Evolutionary conservation across 2,113 vertebrate genomes (phyloP).

Genomic region (Laterallus jamaicensis): DNA sequence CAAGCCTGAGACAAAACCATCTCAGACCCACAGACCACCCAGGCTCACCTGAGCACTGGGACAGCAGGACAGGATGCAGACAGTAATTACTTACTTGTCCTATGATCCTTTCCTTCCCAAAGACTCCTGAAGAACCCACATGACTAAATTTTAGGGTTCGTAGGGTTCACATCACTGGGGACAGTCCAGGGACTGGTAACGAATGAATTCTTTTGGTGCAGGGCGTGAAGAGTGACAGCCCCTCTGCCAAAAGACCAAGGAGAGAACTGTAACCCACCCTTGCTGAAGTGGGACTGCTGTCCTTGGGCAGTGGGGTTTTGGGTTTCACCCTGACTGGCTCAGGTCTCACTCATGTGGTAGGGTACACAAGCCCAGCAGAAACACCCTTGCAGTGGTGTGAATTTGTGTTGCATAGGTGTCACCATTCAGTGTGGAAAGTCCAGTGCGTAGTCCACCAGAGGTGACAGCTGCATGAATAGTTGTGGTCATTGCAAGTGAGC

Average conservation of each 20-base stretch:
- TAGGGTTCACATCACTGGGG: neutral
- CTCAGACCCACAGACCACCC: neutral
- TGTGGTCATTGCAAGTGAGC: neutral
- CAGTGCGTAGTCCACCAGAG: neutral
- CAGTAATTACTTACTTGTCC: neutral
- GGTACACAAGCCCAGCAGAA: neutral
- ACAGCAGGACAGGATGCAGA: neutral
- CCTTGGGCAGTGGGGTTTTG: neutral
- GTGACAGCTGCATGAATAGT: neutral
- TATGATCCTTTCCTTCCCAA: neutral
- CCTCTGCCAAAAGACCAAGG: neutral
- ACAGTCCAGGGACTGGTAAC: neutral
- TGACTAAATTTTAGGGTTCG: neutral
- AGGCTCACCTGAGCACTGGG: rapidly evolving
- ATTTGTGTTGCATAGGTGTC: neutral
- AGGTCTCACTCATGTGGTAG: neutral
- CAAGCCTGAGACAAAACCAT: neutral
- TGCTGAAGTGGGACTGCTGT: neutral
- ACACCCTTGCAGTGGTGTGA: neutral
- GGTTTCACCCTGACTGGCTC: neutral
- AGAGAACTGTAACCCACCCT: neutral
- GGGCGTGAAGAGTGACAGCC: neutral
- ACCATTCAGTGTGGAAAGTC: neutral
- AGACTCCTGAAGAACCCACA: neutral
- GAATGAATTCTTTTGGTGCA: neutral